A percentile compares a stretch with the other conserved stretches of the same genome.
phyloP scores from a whole-genome alignment of 2,113 vertebrate species.

The Glareola pratincola region DNA sequence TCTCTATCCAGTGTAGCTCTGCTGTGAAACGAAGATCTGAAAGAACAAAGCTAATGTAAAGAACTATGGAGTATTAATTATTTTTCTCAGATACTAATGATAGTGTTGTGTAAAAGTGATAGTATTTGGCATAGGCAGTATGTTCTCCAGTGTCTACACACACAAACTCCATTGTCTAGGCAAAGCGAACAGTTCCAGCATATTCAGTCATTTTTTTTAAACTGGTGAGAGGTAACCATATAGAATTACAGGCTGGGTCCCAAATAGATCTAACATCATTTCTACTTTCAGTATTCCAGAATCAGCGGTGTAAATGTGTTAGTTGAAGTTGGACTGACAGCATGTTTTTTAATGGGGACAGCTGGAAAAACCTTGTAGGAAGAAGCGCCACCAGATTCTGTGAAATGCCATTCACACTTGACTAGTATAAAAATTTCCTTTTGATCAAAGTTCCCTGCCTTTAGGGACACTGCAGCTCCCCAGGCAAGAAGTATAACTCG shows the following conservation, averaged over 20 bases:
- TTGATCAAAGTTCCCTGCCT: neutral
- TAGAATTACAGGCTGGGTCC: neutral
- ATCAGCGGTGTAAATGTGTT: neutral
- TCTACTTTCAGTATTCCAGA: neutral
- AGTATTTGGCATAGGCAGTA: neutral
- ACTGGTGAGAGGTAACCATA: neutral
- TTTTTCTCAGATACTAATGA: neutral
- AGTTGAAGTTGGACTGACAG: neutral
- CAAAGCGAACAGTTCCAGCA: neutral
- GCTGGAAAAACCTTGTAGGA: neutral
- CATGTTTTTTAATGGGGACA: neutral
- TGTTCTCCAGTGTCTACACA: neutral
- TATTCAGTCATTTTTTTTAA: neutral
- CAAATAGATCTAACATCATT: neutral
- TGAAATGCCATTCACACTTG: neutral
- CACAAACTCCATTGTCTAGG: neutral
- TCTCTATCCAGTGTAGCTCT: neutral
- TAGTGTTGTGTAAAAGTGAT: neutral
- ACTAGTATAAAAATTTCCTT: neutral
- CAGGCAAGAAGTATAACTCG: neutral
- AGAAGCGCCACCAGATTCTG: neutral
- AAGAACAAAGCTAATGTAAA: neutral
- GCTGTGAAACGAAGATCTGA: neutral
- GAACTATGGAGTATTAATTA: accelerated
- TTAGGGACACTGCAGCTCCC: neutral